Percentiles rank a stretch among this genome's conserved stretches.
These are phyloP conservation scores for Ctena decussata DNA, from an alignment of 2,888 invertebrate genomes.

Conservation along the genomic window DNA sequence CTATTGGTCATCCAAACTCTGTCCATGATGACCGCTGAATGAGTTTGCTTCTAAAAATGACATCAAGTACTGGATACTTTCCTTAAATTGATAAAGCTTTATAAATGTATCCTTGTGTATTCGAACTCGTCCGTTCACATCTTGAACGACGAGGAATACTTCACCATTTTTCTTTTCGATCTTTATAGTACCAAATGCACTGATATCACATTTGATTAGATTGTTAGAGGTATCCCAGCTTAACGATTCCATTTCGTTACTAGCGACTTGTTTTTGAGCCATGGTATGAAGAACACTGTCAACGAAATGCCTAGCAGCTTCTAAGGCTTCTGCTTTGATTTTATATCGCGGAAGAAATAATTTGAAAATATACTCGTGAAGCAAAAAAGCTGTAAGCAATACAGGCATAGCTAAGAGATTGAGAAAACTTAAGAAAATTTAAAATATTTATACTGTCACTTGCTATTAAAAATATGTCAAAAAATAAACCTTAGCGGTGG, in stretches of 20 bases:
- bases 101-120: background rate
- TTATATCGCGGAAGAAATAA: background rate
- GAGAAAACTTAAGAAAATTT: too few relatives aligned
- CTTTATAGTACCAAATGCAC: background rate
- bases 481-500: too few relatives aligned
- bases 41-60: conserved; percentile 9
- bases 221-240: background rate
- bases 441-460: too few relatives aligned
- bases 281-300: background rate
- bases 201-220: background rate
- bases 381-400: background rate
- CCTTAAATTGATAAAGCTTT: background rate
- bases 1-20: background rate
- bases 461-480: too few relatives aligned
- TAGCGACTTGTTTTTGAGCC: background rate
- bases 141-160: background rate
- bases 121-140: background rate
- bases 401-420: too few relatives aligned
- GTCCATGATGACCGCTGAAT: background rate
- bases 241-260: background rate
- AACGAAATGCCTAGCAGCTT: background rate
- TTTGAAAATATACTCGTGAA: background rate
- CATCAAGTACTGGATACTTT: conserved; percentile 2
- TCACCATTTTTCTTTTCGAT: background rate
- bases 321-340: too few relatives aligned